A percentile compares a stretch with the other conserved stretches of the same genome.
Evolutionary conservation across 2,888 invertebrate species (phyloP).

Genomic region (Drosophila maculinotata): DNA sequence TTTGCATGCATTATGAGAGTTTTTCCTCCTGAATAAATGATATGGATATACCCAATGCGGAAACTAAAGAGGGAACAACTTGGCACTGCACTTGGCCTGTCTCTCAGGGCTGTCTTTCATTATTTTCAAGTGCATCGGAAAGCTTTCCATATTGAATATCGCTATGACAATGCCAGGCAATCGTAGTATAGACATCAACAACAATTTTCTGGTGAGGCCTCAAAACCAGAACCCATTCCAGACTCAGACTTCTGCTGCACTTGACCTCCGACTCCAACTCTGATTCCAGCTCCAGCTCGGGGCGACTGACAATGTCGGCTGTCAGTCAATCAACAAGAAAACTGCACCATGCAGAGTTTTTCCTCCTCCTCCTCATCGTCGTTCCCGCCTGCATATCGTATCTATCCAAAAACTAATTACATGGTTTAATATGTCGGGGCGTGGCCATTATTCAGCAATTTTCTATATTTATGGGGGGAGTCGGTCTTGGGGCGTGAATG

Average conservation of each 20-base stretch:
- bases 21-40: conserved; percentile 28
- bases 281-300: conserved; percentile 19
- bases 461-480: conserved; percentile 22
- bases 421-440: conserved; percentile 70
- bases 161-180: conserved; percentile 37
- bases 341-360: conserved; percentile 43
- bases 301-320: conserved; percentile 40
- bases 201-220: not conserved
- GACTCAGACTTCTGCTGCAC: conserved; percentile 39
- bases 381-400: conserved; percentile 36
- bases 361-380: not conserved
- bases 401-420: conserved; percentile 71
- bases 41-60: conserved; percentile 14
- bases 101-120: conserved; percentile 5
- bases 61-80: conserved; percentile 22
- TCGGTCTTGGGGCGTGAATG: conserved; percentile 47
- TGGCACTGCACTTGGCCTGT: conserved; percentile 19
- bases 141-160: conserved; percentile 23
- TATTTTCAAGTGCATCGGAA: conserved; percentile 25
- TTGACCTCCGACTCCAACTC: conserved; percentile 49
- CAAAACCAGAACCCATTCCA: conserved; percentile 30
- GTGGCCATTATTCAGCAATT: conserved; percentile 74
- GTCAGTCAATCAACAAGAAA: conserved; percentile 59
- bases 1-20: conserved; percentile 34
- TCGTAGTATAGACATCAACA: not conserved